Percentiles rank a stretch among this genome's conserved stretches.
Conservation (phyloP, 2,113 vertebrate genomes). For the Caranx ignobilis region DNA sequence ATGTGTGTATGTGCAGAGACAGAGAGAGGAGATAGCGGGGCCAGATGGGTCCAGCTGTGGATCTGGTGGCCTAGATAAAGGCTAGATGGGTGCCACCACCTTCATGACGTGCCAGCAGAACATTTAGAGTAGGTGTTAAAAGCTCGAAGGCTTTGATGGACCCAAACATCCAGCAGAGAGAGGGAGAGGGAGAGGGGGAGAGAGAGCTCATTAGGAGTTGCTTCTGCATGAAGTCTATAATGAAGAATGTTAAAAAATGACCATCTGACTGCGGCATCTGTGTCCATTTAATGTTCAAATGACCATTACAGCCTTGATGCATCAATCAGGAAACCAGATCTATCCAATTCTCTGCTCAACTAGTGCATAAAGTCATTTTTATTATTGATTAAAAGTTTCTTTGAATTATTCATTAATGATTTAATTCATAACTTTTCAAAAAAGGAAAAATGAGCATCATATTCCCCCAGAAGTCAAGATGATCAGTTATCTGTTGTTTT, state of each 20-base stretch:
- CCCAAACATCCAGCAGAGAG: constrained; percentile 38
- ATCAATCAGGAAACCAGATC: background rate
- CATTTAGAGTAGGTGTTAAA: constrained; percentile 70
- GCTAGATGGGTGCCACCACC: constrained; percentile 71
- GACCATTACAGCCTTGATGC: background rate
- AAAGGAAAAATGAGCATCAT: background rate
- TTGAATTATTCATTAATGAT: constrained; percentile 2
- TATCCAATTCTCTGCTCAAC: background rate
- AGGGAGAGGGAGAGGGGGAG: constrained; percentile 32
- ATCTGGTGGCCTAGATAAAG: constrained; percentile 83
- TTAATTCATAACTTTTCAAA: background rate
- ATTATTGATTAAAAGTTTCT: constrained; percentile 3
- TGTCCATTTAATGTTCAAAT: constrained; percentile 22
- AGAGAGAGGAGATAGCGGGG: constrained; percentile 53
- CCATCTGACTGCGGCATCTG: background rate
- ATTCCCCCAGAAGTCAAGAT: background rate
- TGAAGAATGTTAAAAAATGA: constrained; percentile 26
- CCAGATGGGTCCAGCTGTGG: constrained; percentile 82
- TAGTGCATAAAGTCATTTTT: background rate
- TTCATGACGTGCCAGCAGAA: constrained; percentile 75
- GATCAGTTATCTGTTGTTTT: background rate
- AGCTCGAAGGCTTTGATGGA: constrained; percentile 65
- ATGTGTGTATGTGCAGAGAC: constrained; percentile 39
- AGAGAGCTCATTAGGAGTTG: constrained; percentile 20
- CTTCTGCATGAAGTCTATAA: constrained; percentile 24